These are phyloP conservation scores for Microcebus murinus DNA, from an alignment of 2,113 vertebrate species.

Conservation along the genomic window DNA sequence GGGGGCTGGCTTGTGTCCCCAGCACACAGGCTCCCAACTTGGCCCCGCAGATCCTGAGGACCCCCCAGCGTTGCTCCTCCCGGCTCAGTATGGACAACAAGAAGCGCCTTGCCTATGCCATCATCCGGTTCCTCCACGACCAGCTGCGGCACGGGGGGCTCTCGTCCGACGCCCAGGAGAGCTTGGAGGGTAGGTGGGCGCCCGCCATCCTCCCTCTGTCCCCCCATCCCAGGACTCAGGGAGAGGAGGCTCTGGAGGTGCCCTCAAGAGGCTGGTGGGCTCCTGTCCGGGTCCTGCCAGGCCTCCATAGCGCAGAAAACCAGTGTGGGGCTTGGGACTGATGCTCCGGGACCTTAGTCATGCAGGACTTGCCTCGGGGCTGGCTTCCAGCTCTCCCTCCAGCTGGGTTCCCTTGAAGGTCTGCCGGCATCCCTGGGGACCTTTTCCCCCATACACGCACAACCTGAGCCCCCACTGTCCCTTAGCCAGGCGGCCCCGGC, in stretches of 20 bases:
- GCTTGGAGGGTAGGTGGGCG: conserved; percentile 92
- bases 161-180: conserved; percentile 94
- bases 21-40: rapidly evolving
- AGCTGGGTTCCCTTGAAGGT: no score
- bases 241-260: not conserved
- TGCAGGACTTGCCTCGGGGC: rapidly evolving
- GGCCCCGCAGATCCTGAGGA: conserved; percentile 19
- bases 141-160: conserved; percentile 91
- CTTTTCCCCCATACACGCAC: not conserved
- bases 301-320: rapidly evolving
- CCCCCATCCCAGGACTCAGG: not conserved
- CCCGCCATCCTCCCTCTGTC: no score
- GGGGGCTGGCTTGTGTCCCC: not conserved
- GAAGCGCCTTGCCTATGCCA: conserved; percentile 95
- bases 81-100: conserved; percentile 91
- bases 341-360: not conserved
- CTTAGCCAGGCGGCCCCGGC: rapidly evolving
- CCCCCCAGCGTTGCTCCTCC: rapidly evolving
- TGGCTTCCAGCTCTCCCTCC: not conserved
- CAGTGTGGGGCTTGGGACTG: no score
- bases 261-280: not conserved
- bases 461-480: not conserved
- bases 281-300: not conserved
- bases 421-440: rapidly evolving
- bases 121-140: conserved; percentile 95